Percentiles rank a stretch among this genome's conserved stretches.
Conservation (phyloP, 2,797 vertebrate species). For the Nothura maculosa region DNA sequence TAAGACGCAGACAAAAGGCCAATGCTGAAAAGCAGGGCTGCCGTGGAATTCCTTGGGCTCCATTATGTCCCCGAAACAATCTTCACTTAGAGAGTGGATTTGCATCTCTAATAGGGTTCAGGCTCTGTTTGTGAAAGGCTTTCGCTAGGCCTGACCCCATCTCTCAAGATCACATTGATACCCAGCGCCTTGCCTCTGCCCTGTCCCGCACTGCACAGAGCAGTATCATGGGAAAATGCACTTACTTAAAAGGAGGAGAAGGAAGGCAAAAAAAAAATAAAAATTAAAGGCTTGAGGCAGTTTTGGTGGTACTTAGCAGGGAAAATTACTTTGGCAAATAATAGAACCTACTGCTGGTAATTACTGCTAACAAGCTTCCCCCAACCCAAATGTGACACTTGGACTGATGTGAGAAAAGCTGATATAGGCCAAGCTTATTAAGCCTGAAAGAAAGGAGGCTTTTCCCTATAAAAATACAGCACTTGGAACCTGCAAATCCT, state of each 20-base stretch:
- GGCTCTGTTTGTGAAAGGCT: constrained; percentile 91
- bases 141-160: constrained; percentile 87
- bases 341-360: constrained; percentile 90
- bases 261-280: constrained; percentile 82
- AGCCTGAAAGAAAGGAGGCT: constrained; percentile 78
- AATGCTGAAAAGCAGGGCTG: constrained; percentile 78
- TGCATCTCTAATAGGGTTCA: constrained; percentile 95
- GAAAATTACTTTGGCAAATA: constrained; percentile 92
- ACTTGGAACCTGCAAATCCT: constrained; percentile 78
- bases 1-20: constrained; percentile 86
- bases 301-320: constrained; percentile 89
- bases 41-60: constrained; percentile 84
- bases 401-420: constrained; percentile 85
- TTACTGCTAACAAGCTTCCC: constrained; percentile 89
- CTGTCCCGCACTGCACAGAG: constrained; percentile 77
- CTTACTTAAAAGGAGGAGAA: constrained; percentile 82
- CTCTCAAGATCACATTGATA: constrained; percentile 85
- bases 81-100: constrained; percentile 92
- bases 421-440: constrained; percentile 83
- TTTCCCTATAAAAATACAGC: constrained; percentile 79
- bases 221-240: constrained; percentile 91
- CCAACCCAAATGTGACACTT: constrained; percentile 84
- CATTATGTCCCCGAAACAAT: constrained; percentile 88
- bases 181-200: constrained; percentile 76
- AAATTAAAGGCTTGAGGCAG: constrained; percentile 87